A percentile compares a stretch with the other conserved stretches of the same genome.
Conservation (phyloP, 2,888 invertebrate genomes). For the Labia minor region DNA sequence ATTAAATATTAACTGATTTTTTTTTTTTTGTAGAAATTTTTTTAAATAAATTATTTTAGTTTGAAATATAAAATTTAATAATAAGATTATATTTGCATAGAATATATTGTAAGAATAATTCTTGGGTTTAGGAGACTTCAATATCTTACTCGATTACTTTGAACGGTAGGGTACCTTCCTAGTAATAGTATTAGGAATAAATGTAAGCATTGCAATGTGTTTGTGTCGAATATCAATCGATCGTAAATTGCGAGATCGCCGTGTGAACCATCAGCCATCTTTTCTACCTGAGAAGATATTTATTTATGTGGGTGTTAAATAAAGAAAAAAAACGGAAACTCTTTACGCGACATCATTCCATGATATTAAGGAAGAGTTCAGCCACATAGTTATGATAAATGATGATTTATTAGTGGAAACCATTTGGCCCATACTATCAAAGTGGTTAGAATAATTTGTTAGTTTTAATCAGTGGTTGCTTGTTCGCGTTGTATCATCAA, state of each 20-base stretch:
- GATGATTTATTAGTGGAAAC: neutral
- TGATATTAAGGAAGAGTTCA: neutral
- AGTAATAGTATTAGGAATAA: too few relatives aligned
- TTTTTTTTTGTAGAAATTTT: too few relatives aligned
- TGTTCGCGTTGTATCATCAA: neutral
- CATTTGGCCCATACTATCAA: neutral
- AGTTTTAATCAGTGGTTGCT: neutral
- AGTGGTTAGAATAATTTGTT: neutral
- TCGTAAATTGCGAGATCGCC: conserved; percentile 1
- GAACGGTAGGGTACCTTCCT: neutral
- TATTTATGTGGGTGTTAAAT: neutral
- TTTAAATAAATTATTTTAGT: too few relatives aligned
- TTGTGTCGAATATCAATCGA: conserved; percentile 1
- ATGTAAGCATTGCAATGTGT: neutral
- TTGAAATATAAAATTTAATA: too few relatives aligned
- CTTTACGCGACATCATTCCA: neutral
- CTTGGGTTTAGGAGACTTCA: too few relatives aligned
- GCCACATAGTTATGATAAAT: neutral
- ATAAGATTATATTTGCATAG: too few relatives aligned
- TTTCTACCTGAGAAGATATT: neutral
- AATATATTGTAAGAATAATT: too few relatives aligned
- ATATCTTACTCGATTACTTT: too few relatives aligned
- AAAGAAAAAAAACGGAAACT: neutral
- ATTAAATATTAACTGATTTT: too few relatives aligned
- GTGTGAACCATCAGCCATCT: neutral